phyloP scores from a whole-genome alignment of 2,113 vertebrate species.

The Trachemys scripta region DNA sequence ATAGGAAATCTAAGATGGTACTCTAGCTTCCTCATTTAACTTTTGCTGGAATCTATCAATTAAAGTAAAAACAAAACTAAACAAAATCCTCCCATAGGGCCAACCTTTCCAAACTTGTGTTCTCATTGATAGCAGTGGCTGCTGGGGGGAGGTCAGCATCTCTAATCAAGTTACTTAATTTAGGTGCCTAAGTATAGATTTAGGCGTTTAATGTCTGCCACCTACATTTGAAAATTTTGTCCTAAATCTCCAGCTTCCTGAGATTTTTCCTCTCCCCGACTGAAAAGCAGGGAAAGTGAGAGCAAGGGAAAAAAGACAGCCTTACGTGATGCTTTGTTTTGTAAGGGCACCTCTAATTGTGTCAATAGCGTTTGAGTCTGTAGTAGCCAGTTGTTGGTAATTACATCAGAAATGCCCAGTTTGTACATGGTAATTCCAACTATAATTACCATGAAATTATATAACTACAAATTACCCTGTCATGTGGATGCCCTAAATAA shows the following conservation, averaged over 20 bases:
- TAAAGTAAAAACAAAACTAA: neutral
- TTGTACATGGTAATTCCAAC: slow-evolving; percentile 68
- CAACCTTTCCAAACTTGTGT: neutral
- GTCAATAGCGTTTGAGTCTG: slow-evolving; percentile 42
- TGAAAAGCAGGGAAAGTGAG: neutral
- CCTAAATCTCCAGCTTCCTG: slow-evolving; percentile 5
- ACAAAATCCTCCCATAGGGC: neutral
- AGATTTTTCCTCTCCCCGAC: slow-evolving; percentile 18
- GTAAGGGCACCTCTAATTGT: slow-evolving; percentile 22
- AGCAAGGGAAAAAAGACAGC: slow-evolving; percentile 13
- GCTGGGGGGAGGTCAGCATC: neutral
- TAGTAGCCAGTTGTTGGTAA: slow-evolving; percentile 63
- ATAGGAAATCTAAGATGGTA: neutral
- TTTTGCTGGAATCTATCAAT: neutral
- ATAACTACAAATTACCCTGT: slow-evolving; percentile 77
- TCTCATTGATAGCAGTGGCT: neutral
- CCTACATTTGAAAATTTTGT: slow-evolving; percentile 25
- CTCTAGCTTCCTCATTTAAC: neutral
- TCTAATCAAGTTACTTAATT: slow-evolving; percentile 12
- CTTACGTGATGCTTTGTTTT: slow-evolving; percentile 66
- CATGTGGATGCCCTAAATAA: slow-evolving; percentile 75
- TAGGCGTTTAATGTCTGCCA: neutral
- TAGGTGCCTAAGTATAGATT: neutral
- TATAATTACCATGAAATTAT: slow-evolving; percentile 79
- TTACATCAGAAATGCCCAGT: slow-evolving; percentile 64